Percentiles rank a stretch among this genome's conserved stretches.
phyloP scores from a whole-genome alignment of 2,113 vertebrate genomes.

The Apistogramma diplotaenia region DNA sequence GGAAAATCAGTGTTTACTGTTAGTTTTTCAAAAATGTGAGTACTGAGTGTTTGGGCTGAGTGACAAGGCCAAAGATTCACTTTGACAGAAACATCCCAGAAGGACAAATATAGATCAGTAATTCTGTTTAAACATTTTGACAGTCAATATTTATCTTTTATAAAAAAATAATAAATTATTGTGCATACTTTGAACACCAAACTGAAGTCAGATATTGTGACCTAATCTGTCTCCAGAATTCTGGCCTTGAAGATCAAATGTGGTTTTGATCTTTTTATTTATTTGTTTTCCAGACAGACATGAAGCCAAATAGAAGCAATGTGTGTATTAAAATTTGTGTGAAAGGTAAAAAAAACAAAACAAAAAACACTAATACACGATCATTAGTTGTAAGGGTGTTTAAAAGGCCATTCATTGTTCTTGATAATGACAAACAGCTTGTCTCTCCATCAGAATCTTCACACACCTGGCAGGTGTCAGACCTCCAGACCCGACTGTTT shows the following conservation, averaged over 20 bases:
- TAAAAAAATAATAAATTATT: too few relatives aligned
- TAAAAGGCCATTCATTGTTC: background rate
- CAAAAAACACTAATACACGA: background rate
- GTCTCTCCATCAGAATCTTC: background rate
- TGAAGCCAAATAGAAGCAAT: constrained; percentile 2
- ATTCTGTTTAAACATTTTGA: constrained; percentile 13
- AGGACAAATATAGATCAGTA: constrained; percentile 6
- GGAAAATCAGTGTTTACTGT: background rate
- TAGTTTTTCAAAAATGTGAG: constrained; percentile 19
- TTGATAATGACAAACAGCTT: background rate
- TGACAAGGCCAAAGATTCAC: constrained; percentile 7
- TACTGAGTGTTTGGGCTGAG: constrained; percentile 13
- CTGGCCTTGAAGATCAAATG: constrained; percentile 19
- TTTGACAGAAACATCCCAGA: constrained; percentile 12
- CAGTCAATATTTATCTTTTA: too few relatives aligned
- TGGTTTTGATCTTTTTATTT: constrained; percentile 24
- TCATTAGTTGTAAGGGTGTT: background rate
- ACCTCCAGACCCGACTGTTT: background rate
- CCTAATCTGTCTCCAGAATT: constrained; percentile 13
- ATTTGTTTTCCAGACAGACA: background rate
- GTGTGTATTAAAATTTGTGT: background rate
- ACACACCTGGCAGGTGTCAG: constrained; percentile 1
- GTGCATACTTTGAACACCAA: background rate
- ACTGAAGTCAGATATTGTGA: constrained; percentile 8
- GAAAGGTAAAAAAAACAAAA: background rate